Evolutionary conservation across 2,113 vertebrate species (phyloP).

Genomic region (human (Homo sapiens)): DNA sequence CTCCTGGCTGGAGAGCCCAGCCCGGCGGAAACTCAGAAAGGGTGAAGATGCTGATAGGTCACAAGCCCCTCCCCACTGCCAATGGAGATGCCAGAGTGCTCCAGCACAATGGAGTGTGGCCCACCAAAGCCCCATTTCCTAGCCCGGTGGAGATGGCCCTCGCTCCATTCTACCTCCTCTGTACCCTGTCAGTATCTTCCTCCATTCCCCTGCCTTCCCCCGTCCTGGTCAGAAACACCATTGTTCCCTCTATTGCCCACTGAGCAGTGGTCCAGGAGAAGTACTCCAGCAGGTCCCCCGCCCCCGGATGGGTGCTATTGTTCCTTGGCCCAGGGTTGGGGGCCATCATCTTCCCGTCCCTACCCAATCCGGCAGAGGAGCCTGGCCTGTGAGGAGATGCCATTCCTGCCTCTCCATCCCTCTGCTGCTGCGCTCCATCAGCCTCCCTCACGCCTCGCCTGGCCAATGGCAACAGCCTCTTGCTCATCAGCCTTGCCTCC

Average conservation of each 20-base stretch:
- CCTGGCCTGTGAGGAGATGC: background rate
- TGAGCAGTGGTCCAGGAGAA: background rate
- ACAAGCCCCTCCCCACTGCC: background rate
- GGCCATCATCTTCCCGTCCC: background rate
- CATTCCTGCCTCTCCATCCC: background rate
- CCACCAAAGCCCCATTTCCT: background rate
- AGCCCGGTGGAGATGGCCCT: background rate
- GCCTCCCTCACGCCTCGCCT: background rate
- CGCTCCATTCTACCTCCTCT: background rate
- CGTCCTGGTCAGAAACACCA: background rate
- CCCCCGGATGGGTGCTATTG: background rate
- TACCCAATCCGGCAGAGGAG: background rate
- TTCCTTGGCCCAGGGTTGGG: background rate
- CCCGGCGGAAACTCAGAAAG: background rate
- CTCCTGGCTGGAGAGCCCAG: background rate
- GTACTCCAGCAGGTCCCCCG: background rate
- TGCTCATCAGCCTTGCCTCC: background rate
- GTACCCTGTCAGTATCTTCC: background rate
- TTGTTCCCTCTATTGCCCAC: accelerated
- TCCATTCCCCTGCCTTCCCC: background rate
- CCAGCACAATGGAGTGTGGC: background rate
- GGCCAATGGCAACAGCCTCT: background rate
- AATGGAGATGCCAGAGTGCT: background rate
- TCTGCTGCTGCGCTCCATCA: background rate
- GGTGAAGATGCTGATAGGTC: background rate